Percentiles rank a stretch among this genome's conserved stretches.
Conservation (phyloP, 2,797 vertebrate species). For the Molothrus aeneus region DNA sequence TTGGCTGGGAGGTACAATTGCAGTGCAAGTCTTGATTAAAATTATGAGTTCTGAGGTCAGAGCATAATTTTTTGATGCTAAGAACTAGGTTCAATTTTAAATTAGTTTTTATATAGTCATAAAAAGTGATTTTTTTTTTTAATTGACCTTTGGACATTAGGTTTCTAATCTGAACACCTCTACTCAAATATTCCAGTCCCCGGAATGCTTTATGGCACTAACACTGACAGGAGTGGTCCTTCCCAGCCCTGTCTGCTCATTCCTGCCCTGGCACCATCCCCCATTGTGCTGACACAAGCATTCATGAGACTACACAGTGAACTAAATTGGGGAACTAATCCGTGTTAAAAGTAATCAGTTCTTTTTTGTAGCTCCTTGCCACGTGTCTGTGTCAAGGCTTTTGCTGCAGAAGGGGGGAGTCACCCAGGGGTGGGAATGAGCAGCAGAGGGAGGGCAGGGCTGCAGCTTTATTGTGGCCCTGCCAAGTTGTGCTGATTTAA, state of each 20-base stretch:
- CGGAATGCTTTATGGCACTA: not conserved
- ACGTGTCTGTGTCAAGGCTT: conserved; percentile 6
- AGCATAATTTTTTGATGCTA: not conserved
- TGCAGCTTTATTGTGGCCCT: not conserved
- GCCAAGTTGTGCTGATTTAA: not conserved
- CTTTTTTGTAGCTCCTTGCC: conserved; percentile 31
- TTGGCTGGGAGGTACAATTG: not conserved
- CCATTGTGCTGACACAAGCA: conserved; percentile 19
- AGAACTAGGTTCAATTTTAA: not conserved
- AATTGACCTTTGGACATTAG: not conserved
- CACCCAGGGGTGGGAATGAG: not conserved
- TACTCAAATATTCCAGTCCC: not conserved
- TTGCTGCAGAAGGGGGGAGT: not conserved
- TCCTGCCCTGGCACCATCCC: not conserved
- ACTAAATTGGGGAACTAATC: conserved; percentile 41
- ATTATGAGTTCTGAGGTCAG: not conserved
- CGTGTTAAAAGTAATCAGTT: conserved; percentile 14
- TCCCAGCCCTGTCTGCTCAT: not conserved
- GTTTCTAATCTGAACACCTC: not conserved
- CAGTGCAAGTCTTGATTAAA: not conserved
- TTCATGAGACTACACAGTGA: not conserved
- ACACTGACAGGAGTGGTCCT: not conserved
- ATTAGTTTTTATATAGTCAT: not conserved
- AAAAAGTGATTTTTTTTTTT: not conserved
- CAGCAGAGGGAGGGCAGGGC: not conserved